Evolutionary conservation across 1,140 invertebrate genomes (phyloP).

Genomic region (Bombus picipes): DNA sequence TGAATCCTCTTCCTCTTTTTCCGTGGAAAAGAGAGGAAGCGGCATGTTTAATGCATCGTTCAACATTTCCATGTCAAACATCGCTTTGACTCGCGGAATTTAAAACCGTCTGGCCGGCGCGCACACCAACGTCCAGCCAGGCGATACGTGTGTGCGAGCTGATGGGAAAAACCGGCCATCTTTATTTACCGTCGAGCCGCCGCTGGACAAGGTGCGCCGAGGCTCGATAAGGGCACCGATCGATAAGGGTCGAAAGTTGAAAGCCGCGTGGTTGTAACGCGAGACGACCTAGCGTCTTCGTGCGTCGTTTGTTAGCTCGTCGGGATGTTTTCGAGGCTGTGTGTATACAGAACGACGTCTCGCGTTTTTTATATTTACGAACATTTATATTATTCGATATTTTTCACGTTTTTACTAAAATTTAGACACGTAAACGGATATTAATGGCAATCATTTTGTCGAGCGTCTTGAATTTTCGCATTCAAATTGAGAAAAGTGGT

Average conservation of each 20-base stretch:
- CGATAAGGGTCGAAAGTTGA: conserved; percentile 67
- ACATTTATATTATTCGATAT: neutral
- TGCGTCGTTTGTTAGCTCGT: neutral
- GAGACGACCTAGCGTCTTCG: conserved; percentile 10
- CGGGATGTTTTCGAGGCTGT: neutral
- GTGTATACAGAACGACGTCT: neutral
- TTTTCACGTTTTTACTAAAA: neutral
- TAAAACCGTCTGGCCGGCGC: conserved; percentile 73
- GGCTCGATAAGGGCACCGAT: conserved; percentile 44
- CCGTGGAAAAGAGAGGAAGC: conserved; percentile 62
- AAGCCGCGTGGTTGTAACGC: conserved; percentile 51
- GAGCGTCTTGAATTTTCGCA: no score
- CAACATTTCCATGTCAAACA: conserved; percentile 83
- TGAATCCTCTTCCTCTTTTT: conserved; percentile 52
- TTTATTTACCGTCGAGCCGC: conserved; percentile 67
- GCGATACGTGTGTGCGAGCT: conserved; percentile 21
- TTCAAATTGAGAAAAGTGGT: no score
- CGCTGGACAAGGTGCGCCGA: conserved; percentile 52
- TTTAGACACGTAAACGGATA: no score
- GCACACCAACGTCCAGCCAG: conserved; percentile 10
- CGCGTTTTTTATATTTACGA: neutral
- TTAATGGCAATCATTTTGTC: no score
- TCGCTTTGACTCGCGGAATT: conserved; percentile 82
- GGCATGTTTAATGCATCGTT: conserved; percentile 82
- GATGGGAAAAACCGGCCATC: conserved; percentile 67